Evolutionary conservation across 2,888 invertebrate genomes (phyloP).

Genomic region (Drosophila mayaguana): DNA sequence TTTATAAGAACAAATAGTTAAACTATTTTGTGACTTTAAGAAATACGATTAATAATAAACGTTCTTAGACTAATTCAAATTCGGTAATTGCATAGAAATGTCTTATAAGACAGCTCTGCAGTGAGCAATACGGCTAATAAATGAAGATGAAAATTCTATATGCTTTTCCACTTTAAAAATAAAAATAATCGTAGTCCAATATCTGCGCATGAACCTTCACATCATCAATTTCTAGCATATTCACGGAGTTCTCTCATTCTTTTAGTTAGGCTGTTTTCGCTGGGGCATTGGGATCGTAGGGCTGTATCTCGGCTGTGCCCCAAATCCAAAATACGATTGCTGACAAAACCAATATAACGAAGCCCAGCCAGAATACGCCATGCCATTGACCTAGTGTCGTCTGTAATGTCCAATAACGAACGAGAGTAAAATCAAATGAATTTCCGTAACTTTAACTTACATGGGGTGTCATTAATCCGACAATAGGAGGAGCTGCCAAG

Average conservation of each 20-base stretch:
- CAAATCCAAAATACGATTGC: constrained; percentile 89
- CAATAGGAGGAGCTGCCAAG: constrained; percentile 88
- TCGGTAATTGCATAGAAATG: too few species aligned
- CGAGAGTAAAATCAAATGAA: background rate
- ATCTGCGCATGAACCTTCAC: background rate
- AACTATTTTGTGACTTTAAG: too few species aligned
- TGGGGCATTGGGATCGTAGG: constrained; percentile 88
- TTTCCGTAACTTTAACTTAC: constrained; percentile 84
- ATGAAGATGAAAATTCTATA: too few species aligned
- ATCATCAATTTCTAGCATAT: background rate
- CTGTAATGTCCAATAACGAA: background rate
- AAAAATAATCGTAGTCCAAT: background rate
- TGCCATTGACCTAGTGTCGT: constrained; percentile 87
- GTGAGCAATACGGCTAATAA: too few species aligned
- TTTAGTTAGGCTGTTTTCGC: background rate
- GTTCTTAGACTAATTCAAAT: too few species aligned
- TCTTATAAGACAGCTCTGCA: too few species aligned
- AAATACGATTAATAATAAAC: too few species aligned
- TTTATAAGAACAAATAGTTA: too few species aligned
- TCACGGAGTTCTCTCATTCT: background rate
- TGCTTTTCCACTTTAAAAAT: too few species aligned
- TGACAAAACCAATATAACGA: constrained; percentile 88
- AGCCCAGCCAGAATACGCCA: constrained; percentile 91
- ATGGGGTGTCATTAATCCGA: constrained; percentile 87
- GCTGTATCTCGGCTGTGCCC: constrained; percentile 88